phyloP scores from a whole-genome alignment of 2,797 vertebrate species.

The Morus bassanus region DNA sequence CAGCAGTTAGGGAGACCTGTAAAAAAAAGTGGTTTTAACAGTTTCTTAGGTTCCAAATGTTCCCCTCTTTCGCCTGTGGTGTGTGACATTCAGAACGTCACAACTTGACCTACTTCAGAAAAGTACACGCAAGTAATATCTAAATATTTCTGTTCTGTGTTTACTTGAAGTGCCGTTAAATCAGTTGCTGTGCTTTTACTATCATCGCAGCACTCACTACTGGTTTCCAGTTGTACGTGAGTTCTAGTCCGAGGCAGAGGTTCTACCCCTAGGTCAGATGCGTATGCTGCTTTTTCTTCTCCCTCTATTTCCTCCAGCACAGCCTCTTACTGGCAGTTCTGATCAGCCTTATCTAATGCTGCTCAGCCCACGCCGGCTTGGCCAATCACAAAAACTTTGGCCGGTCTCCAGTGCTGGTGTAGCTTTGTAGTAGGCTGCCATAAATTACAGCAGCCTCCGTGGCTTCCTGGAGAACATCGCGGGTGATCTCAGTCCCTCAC shows the following conservation, averaged over 20 bases:
- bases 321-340: not conserved
- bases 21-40: not conserved
- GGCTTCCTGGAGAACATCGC: not conserved
- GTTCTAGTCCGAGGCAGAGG: not conserved
- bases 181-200: not conserved
- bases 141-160: not conserved
- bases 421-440: not conserved
- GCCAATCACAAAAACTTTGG: not conserved
- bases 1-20: not conserved
- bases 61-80: not conserved
- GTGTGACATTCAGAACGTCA: not conserved
- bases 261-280: not conserved
- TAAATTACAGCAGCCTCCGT: not conserved
- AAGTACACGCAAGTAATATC: not conserved
- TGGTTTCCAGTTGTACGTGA: not conserved
- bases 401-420: not conserved
- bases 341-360: not conserved
- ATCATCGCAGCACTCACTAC: not conserved
- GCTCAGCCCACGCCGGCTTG: not conserved
- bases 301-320: not conserved
- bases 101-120: not conserved
- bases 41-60: not conserved
- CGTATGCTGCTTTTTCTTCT: not conserved
- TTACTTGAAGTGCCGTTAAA: not conserved
- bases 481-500: not conserved